Conservation (phyloP, 2,797 vertebrate species). For the Heteromormyrus szaboi region DNA sequence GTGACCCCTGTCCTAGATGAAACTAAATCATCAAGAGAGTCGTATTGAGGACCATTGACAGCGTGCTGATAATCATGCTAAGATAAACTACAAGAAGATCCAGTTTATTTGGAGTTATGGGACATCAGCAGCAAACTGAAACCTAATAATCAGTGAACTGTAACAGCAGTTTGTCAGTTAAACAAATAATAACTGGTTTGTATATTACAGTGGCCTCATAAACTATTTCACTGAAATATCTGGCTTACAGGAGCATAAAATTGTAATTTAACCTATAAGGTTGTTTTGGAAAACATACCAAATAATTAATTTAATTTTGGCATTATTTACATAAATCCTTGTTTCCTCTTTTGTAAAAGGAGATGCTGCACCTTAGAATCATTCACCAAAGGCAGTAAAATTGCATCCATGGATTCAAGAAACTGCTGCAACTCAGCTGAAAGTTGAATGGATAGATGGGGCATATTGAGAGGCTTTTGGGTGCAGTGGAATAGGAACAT, state of each 20-base stretch:
- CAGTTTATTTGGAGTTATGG: not conserved
- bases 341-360: not conserved
- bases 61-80: conserved; percentile 16
- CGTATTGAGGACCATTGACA: conserved; percentile 21
- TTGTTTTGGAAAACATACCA: not conserved
- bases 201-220: not conserved
- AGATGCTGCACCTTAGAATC: not conserved
- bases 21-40: not conserved
- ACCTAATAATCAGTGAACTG: not conserved
- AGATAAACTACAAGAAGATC: not conserved
- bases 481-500: not conserved
- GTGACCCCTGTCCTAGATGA: not conserved
- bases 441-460: not conserved
- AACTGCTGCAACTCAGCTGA: not conserved
- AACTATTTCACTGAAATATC: not conserved
- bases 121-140: not conserved
- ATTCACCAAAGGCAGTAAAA: not conserved
- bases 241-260: not conserved
- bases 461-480: not conserved
- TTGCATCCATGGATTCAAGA: not conserved
- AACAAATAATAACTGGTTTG: not conserved
- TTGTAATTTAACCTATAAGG: not conserved
- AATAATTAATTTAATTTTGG: not conserved
- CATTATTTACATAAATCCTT: not conserved
- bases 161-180: not conserved